Evolutionary conservation across 2,797 vertebrate genomes (phyloP), one percentile per base, ranked within the genome.

Genomic region (Lithobates pipiens): DNA sequence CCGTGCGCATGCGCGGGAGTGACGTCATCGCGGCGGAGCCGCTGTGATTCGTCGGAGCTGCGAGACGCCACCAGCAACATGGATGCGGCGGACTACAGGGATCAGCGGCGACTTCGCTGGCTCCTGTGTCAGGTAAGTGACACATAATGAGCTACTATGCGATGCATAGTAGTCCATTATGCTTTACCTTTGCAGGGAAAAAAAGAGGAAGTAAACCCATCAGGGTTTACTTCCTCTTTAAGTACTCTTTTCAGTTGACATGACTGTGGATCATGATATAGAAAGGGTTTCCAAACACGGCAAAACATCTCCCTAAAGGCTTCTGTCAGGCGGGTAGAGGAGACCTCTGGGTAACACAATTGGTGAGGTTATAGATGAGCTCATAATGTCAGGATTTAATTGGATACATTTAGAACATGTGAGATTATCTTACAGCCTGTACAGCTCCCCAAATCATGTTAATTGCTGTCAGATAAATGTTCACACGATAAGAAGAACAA

Each of bases 401-500:
- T 85, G 83, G 50, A 68, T 68, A 85, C 77, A 85, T 79, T 80
- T 67, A 80, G 18, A 67, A 74, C 39, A 61, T 71, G 76, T 85
- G 50, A 78, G 50, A 85, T 85, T 78, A 77, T 63, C 46, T 63
- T 77, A 50, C 76, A 79, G 76, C 83, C 63, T 29, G 25, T 54
- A 13, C 39, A 68, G 42, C 72, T 70, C 44, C 63, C 65, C 25
- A 70, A 70, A 76, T 85, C 78, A 85, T 25, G 23, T 46, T 85
- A 76, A 85, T 80, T 80, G 84, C 77, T 23, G 71, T 50, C 77
- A 85, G 78, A 72, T 70, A 78, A 39, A 69, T 81, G 84, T 61
- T 54, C 36, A 23, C 44, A 61, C 69, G 71, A 36, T 34, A 61
- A 80, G 15, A 44, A 74, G 32, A 75, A 85, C 32, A 36, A 85